phyloP scores from a whole-genome alignment of 35 echinoderm and acorn worm genomes.

The Ophioderma brevispina region DNA sequence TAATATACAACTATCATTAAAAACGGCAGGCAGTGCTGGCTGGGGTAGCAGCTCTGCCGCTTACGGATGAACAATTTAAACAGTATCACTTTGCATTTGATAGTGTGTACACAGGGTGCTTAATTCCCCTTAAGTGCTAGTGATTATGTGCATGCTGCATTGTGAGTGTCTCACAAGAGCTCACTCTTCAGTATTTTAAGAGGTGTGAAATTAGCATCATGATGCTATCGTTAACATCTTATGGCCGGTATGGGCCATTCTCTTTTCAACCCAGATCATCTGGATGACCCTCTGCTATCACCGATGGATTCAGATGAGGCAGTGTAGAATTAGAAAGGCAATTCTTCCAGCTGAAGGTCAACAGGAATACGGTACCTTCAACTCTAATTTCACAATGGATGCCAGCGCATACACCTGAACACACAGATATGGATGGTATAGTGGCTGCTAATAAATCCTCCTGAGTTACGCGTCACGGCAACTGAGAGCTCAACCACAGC shows the following conservation, averaged over 20 bases:
- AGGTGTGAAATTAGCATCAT: background rate
- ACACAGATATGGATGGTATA: background rate
- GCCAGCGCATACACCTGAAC: background rate
- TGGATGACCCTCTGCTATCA: background rate
- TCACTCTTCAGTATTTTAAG: background rate
- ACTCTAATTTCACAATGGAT: background rate
- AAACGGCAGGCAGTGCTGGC: no score
- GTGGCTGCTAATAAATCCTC: background rate
- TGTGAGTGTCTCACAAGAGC: background rate
- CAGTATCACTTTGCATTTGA: background rate
- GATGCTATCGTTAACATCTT: background rate
- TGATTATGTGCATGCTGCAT: no score
- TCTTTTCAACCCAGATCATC: background rate
- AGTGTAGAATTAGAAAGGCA: background rate
- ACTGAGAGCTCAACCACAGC: background rate
- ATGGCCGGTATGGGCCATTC: background rate
- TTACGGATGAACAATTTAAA: no score
- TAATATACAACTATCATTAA: no score
- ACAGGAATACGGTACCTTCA: slow-evolving; percentile 6
- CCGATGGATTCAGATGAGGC: background rate
- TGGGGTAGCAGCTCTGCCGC: no score
- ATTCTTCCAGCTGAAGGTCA: background rate
- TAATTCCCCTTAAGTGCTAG: no score
- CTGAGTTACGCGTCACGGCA: background rate
- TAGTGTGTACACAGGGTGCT: background rate